Base-by-base conservation (phyloP, 2,797 vertebrate genomes). In the Parotocinclus haroldoi region DNA sequence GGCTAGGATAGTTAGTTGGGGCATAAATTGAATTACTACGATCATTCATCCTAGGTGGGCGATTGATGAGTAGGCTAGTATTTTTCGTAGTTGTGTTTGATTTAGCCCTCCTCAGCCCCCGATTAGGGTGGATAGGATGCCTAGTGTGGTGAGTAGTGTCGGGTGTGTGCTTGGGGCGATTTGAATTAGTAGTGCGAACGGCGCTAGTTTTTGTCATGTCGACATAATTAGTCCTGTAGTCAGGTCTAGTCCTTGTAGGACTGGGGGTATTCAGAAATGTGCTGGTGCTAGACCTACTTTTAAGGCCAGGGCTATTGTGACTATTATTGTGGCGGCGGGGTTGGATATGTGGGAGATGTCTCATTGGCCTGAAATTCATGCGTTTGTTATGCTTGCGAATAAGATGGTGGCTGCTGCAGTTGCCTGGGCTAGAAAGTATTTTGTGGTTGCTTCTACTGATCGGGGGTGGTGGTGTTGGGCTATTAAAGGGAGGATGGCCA, bases 11-110 rank as follows among this genome's bases (percentile, higher is more conserved):
- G 80, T 69, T 0, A 66, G 0, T 83, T 27, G 27, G 27, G 2
- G 27, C 74, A n/a, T n/a, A n/a, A 0, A 78, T n/a, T 0, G 13
- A 0, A 75, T 6, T 27, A 0, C 0, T 0, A 0, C 0, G 36
- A 40, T 0, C 54, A 86, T 84, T 76, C 85, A 87, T 0, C 85
- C 84, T 0, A 86, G 4, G 0, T 87, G 85, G 0, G 84, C 79
- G 0, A 87, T 86, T 0, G 37, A 83, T 0, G 67, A 85, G 0
- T 71, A 79, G 0, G 86, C 87, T 0, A 87, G 0, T 0, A 87
- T 64, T 58, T 88, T 88, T 1, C 85, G 86, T 0, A 85, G 3
- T 12, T 87, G 87, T 0, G 78, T 84, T 67, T 87, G 83, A 0
- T 87, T 86, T 0, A 89, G 0, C 0, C 83, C 84, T 0, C 77